These are phyloP conservation scores for Zosterops japonicus DNA, from an alignment of 2,113 vertebrate genomes.

Conservation along the genomic window DNA sequence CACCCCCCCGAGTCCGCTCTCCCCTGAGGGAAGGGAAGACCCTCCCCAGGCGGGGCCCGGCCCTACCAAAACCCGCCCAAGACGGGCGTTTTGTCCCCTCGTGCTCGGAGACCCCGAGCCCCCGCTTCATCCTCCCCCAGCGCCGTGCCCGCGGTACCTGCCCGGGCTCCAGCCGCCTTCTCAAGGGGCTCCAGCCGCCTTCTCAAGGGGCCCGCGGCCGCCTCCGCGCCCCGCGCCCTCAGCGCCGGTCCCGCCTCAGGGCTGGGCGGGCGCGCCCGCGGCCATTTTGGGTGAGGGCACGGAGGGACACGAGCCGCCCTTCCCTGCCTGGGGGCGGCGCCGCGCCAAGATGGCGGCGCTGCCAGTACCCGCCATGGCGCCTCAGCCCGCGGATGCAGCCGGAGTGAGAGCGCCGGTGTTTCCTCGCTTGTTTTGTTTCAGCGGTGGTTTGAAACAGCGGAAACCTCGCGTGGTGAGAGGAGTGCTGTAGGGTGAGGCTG, in stretches of 20 bases:
- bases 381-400: fast-evolving
- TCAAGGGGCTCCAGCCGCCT: neutral
- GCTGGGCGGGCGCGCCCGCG: fast-evolving
- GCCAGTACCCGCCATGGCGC: fast-evolving
- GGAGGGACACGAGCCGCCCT: fast-evolving
- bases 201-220: neutral
- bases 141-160: neutral
- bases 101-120: neutral
- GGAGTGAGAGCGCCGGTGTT: fast-evolving
- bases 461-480: fast-evolving
- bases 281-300: slow-evolving; percentile 46
- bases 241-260: neutral
- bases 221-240: neutral
- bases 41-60: neutral
- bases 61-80: neutral
- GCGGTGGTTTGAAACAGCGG: fast-evolving
- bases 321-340: neutral
- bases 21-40: neutral
- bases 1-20: neutral
- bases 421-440: fast-evolving
- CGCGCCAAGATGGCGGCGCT: neutral
- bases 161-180: neutral
- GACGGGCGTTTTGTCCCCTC: too few species aligned
- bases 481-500: fast-evolving
- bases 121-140: neutral